Evolutionary conservation across 2,888 invertebrate species (phyloP).

Genomic region (Chironomus tentans): DNA sequence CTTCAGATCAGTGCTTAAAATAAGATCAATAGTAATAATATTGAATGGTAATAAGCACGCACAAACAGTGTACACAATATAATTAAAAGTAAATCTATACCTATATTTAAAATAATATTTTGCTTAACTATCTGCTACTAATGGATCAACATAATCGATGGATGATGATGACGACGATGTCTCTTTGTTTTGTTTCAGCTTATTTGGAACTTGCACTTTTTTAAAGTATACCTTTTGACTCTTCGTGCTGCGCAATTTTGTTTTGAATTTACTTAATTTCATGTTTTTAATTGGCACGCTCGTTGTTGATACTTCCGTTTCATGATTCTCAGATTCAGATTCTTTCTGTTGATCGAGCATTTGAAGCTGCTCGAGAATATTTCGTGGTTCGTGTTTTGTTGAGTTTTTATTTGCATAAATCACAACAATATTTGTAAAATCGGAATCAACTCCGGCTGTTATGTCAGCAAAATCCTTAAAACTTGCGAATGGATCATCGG

Average conservation of each 20-base stretch:
- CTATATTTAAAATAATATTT: neutral
- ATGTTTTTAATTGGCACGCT: slow-evolving; percentile 31
- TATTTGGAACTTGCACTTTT: slow-evolving; percentile 35
- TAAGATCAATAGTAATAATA: neutral
- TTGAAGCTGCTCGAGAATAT: slow-evolving; percentile 71
- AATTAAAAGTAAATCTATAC: neutral
- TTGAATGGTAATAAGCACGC: neutral
- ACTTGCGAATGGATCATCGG: slow-evolving; percentile 78
- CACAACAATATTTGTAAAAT: slow-evolving; percentile 73
- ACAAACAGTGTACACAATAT: neutral
- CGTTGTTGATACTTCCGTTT: neutral
- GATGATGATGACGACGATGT: neutral
- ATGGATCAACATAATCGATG: slow-evolving; percentile 35
- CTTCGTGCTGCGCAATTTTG: slow-evolving; percentile 50
- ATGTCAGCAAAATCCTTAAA: slow-evolving; percentile 87
- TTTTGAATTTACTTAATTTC: slow-evolving; percentile 52
- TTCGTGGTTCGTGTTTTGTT: slow-evolving; percentile 58
- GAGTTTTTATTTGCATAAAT: slow-evolving; percentile 75
- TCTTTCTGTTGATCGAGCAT: slow-evolving; percentile 54
- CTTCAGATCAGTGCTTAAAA: neutral
- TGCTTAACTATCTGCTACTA: slow-evolving; percentile 40
- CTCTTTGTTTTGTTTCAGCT: slow-evolving; percentile 32
- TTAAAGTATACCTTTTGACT: slow-evolving; percentile 45
- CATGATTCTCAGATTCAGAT: neutral
- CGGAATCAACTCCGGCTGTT: slow-evolving; percentile 69